Evolutionary conservation across 1,140 invertebrate species (phyloP), one percentile per base, ranked within the genome.

Genomic region (Calephelis nemesis): DNA sequence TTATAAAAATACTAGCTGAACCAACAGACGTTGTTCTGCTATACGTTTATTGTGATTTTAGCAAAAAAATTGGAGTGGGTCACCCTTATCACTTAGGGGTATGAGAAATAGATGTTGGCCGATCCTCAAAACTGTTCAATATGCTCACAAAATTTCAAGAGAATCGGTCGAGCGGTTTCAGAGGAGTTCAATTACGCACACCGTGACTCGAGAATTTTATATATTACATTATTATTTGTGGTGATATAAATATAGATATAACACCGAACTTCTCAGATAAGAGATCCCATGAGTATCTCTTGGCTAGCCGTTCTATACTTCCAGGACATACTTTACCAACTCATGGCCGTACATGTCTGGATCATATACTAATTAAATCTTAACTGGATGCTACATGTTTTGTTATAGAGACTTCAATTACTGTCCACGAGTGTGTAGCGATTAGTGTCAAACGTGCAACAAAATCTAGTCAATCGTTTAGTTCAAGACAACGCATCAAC

Each of bases 221-320:
- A n/a, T n/a, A n/a, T n/a, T n/a, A n/a, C n/a, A n/a, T 75, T 42
- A 66, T 75, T 11, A 39, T 75, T 6, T 66, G 65, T 62, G 74
- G 74, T 12, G 71, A 72, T 47, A 72, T 75, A n/a, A 75, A 75
- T 54, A 70, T 75, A 0, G 66, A 75, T 39, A 72, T 75, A 10
- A 4, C 15, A 15, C 60, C 66, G 7, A 58, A 42, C 12, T 64
- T 12, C 50, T 4, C 39, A 9, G 68, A 68, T 19, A 63, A 42
- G 11, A 40, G 62, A 10, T 50, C 48, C 5, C 30, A 40, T 6
- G 52, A 54, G 11, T 54, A 54, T 11, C 15, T 54, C 9, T 11
- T 30, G 15, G 52, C 52, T 9, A 54, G 52, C 15, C 50, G 74
- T 62, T 62, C 63, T 11, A 42, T 76, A 10, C 54, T 71, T 6